Evolutionary conservation across 2,113 vertebrate genomes (phyloP).

Genomic region (Ascaphus truei): DNA sequence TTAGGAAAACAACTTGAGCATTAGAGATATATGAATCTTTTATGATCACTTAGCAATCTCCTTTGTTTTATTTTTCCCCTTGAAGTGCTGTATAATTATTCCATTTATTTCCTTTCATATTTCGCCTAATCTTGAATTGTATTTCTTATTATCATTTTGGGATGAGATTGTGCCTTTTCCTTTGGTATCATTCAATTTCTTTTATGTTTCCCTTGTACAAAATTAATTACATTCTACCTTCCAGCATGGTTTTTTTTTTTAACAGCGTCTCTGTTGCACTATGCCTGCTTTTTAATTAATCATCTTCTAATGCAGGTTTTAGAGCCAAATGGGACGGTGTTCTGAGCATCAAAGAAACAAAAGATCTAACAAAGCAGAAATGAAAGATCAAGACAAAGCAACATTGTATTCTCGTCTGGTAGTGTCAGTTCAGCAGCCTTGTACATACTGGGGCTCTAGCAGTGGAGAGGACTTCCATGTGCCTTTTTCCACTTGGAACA

Average conservation of each 20-base stretch:
- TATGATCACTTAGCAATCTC: slow-evolving; percentile 38
- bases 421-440: slow-evolving; percentile 42
- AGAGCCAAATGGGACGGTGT: slow-evolving; percentile 62
- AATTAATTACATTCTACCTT: slow-evolving; percentile 75
- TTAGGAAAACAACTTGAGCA: background rate
- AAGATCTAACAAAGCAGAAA: slow-evolving; percentile 58
- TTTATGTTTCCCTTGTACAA: slow-evolving; percentile 66
- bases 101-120: slow-evolving; percentile 48
- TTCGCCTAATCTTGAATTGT: slow-evolving; percentile 54
- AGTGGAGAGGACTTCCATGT: too few relatives aligned
- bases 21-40: slow-evolving; percentile 8
- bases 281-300: slow-evolving; percentile 67
- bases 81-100: slow-evolving; percentile 51
- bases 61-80: slow-evolving; percentile 44
- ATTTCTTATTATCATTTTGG: slow-evolving; percentile 57
- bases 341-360: slow-evolving; percentile 66
- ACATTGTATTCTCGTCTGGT: slow-evolving; percentile 41
- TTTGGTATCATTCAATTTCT: slow-evolving; percentile 51
- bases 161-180: slow-evolving; percentile 49
- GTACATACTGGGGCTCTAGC: slow-evolving; percentile 21
- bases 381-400: slow-evolving; percentile 46
- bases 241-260: slow-evolving; percentile 57
- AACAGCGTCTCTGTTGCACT: slow-evolving; percentile 54
- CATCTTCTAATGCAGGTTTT: slow-evolving; percentile 65
- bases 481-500: too few relatives aligned